Evolutionary conservation across 2,888 invertebrate species (phyloP).

Genomic region (Drosophila monieri): DNA sequence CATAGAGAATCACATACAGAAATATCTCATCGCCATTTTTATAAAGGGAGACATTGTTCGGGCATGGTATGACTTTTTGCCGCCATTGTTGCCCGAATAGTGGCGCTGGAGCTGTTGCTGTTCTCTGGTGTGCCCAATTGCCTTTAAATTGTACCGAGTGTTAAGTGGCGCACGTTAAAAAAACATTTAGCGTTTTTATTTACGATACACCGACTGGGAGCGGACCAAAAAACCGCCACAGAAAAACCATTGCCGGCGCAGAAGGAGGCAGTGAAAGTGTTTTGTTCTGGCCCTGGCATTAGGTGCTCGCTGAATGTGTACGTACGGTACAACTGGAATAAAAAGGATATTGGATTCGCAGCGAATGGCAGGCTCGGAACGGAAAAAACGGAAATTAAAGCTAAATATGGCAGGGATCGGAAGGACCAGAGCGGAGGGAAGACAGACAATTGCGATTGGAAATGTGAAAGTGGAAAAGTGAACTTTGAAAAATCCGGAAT

Average conservation of each 20-base stretch:
- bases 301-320: conserved; percentile 29
- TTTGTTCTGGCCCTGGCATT: conserved; percentile 62
- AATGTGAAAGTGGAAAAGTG: conserved; percentile 25
- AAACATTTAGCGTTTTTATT: conserved; percentile 80
- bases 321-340: conserved; percentile 10
- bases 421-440: conserved; percentile 14
- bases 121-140: conserved; percentile 67
- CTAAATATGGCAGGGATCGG: conserved; percentile 58
- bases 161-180: conserved; percentile 78
- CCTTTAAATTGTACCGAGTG: conserved; percentile 77
- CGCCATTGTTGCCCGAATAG: conserved; percentile 53
- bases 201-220: conserved; percentile 63
- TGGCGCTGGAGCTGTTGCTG: conserved; percentile 42
- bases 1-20: conserved; percentile 14
- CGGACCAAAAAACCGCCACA: conserved; percentile 16
- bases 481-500: conserved; percentile 7
- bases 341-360: conserved; percentile 48
- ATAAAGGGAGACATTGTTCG: conserved; percentile 30
- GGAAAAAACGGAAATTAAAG: conserved; percentile 72
- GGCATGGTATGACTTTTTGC: conserved; percentile 51
- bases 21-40: conserved; percentile 21
- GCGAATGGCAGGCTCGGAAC: conserved; percentile 35
- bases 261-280: conserved; percentile 55
- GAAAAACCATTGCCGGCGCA: conserved; percentile 2
- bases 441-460: conserved; percentile 25